phyloP scores from a whole-genome alignment of 2,888 invertebrate species.

The Neoaliturus tenellus region DNA sequence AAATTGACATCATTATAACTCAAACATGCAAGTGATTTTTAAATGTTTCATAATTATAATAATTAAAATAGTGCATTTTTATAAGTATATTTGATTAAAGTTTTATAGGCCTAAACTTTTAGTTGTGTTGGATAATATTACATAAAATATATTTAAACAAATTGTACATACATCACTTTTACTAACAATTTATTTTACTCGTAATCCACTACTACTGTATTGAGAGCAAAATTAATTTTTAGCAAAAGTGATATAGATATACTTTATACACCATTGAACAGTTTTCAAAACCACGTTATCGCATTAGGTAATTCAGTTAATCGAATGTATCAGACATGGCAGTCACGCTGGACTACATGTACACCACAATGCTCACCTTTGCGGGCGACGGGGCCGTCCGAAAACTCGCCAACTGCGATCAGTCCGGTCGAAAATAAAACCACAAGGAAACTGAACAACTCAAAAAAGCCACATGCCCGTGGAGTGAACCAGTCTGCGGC shows the following conservation, averaged over 20 bases:
- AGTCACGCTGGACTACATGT: not conserved
- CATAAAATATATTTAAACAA: too few relatives aligned
- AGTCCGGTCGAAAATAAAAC: constrained; percentile 37
- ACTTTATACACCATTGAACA: not conserved
- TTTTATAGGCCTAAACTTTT: too few relatives aligned
- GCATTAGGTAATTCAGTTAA: not conserved
- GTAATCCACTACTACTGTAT: too few relatives aligned
- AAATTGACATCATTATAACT: too few relatives aligned
- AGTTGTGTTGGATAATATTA: too few relatives aligned
- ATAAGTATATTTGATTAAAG: too few relatives aligned
- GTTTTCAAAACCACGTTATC: not conserved
- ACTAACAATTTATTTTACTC: too few relatives aligned
- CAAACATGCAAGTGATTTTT: too few relatives aligned
- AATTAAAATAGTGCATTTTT: too few relatives aligned
- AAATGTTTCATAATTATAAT: too few relatives aligned
- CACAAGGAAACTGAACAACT: constrained; percentile 47
- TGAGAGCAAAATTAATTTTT: too few relatives aligned
- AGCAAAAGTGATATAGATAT: not conserved
- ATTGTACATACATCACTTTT: too few relatives aligned
- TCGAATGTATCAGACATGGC: not conserved
- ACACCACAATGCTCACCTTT: not conserved
- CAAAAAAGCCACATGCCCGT: constrained; percentile 54
- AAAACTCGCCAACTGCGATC: not conserved
- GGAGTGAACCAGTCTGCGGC: constrained; percentile 36
- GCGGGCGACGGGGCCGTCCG: constrained; percentile 7